Conservation (phyloP, 23 tunicate genomes). For the Ciona savignyi region DNA sequence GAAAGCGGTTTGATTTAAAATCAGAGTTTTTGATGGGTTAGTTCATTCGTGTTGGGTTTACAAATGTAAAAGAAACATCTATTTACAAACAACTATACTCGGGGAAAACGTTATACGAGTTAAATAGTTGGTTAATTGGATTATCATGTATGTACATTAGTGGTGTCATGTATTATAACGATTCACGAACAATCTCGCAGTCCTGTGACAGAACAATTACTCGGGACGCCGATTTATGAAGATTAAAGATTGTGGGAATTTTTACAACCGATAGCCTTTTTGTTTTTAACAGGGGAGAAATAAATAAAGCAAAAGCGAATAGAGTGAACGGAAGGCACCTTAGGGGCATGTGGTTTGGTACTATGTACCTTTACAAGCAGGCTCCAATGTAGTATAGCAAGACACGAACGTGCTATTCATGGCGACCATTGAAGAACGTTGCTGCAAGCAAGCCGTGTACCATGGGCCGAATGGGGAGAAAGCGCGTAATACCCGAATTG, state of each 20-base stretch:
- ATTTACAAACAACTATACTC: background rate
- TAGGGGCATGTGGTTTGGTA: background rate
- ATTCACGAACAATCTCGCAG: background rate
- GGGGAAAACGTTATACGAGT: too few species aligned
- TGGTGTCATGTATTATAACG: background rate
- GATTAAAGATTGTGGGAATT: background rate
- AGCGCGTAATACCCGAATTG: background rate
- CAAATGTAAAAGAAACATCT: background rate
- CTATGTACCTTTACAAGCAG: background rate
- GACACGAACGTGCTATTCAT: background rate
- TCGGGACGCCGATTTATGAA: background rate
- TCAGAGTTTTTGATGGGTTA: background rate
- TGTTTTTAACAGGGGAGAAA: background rate
- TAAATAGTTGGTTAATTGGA: background rate
- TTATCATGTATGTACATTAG: background rate
- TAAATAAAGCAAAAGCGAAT: background rate
- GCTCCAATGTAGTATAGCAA: too few species aligned
- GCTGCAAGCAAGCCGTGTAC: background rate
- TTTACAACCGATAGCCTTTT: background rate
- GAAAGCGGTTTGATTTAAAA: background rate
- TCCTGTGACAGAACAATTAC: background rate
- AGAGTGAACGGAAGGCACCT: background rate
- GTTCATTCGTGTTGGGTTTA: background rate
- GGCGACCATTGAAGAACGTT: background rate
- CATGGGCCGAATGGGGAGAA: background rate